Conservation (phyloP, 2,113 vertebrate species). For the Trochalopteron elliotii region DNA sequence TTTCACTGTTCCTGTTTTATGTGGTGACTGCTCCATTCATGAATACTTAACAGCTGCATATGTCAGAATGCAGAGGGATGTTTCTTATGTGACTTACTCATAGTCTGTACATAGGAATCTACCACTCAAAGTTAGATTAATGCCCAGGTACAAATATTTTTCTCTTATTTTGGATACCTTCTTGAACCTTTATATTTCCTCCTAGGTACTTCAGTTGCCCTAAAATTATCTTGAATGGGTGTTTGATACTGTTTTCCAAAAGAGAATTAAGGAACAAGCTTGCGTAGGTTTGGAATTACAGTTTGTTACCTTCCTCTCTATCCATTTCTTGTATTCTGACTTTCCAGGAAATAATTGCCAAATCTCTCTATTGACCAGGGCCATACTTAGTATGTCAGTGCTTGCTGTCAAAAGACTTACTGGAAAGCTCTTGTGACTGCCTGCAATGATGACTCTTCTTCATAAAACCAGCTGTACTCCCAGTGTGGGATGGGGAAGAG, state of each 20-base stretch:
- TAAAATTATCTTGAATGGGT: not conserved
- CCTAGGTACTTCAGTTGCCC: not conserved
- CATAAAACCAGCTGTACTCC: not conserved
- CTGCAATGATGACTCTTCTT: not conserved
- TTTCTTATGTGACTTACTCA: not conserved
- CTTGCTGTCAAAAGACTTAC: not conserved
- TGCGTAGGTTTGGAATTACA: slow-evolving; percentile 4
- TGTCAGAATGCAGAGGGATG: not conserved
- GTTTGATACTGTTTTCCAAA: not conserved
- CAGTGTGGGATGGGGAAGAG: not conserved
- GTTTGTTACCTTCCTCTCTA: not conserved
- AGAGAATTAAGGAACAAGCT: not conserved
- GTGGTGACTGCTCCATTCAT: not conserved
- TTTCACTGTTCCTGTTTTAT: not conserved
- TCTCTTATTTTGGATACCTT: not conserved
- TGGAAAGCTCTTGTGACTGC: not conserved
- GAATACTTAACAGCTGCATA: not conserved
- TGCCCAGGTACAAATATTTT: not conserved
- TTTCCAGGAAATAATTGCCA: not conserved
- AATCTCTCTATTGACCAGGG: not conserved
- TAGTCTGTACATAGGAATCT: not conserved
- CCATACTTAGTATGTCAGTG: not conserved
- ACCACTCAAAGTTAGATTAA: not conserved
- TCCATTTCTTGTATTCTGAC: not conserved
- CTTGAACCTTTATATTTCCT: not conserved